A percentile compares a stretch with the other conserved stretches of the same genome.
These are phyloP conservation scores for Actias luna DNA, from an alignment of 2,888 invertebrate genomes.

Conservation along the genomic window DNA sequence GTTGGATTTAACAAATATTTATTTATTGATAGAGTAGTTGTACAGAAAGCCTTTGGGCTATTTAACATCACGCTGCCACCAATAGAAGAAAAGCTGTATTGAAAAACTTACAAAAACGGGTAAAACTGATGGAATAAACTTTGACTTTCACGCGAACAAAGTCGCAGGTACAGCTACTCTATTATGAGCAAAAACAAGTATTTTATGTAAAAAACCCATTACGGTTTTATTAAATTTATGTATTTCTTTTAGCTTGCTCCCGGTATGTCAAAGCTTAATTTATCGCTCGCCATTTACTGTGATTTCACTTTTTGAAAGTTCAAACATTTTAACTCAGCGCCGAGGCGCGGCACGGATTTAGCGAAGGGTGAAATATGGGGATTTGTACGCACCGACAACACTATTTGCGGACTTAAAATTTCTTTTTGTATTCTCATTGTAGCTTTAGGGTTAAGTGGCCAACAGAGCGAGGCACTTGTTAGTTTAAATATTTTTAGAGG, in stretches of 20 bases:
- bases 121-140: too few relatives aligned
- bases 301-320: slow-evolving; percentile 57
- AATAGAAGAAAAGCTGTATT: too few relatives aligned
- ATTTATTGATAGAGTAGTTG: too few relatives aligned
- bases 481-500: slow-evolving; percentile 30
- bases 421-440: slow-evolving; percentile 51
- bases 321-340: slow-evolving; percentile 55
- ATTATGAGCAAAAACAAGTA: too few relatives aligned
- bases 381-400: slow-evolving; percentile 40
- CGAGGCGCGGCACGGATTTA: slow-evolving; percentile 30
- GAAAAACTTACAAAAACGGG: too few relatives aligned
- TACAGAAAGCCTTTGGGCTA: too few relatives aligned
- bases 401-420: slow-evolving; percentile 69
- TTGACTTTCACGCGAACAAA: too few relatives aligned
- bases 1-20: too few relatives aligned
- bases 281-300: slow-evolving; percentile 20
- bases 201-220: too few relatives aligned
- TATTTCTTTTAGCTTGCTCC: slow-evolving; percentile 4
- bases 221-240: too few relatives aligned
- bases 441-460: slow-evolving; percentile 44
- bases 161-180: too few relatives aligned
- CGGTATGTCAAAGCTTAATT: slow-evolving; percentile 15
- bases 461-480: slow-evolving; percentile 48
- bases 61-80: too few relatives aligned
- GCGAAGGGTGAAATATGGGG: slow-evolving; percentile 71